Evolutionary conservation across 2,888 invertebrate genomes (phyloP).

Genomic region (Apamea anceps): DNA sequence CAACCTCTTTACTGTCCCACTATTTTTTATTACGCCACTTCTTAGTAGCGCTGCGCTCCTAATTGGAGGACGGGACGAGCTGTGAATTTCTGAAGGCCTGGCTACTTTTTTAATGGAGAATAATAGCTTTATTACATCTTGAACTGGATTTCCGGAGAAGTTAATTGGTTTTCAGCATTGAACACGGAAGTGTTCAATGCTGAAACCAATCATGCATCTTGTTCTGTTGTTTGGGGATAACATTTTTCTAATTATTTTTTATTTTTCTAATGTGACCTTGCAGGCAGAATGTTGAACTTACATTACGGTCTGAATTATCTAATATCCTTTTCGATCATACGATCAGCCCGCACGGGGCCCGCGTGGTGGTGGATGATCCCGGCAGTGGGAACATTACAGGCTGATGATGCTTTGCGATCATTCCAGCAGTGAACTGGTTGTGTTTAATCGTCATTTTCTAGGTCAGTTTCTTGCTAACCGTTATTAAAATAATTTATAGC

Average conservation of each 20-base stretch:
- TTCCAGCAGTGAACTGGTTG: too few species aligned
- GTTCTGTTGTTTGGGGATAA: neutral
- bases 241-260: too few species aligned
- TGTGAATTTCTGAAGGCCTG: slow-evolving; percentile 58
- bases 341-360: neutral
- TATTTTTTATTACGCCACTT: slow-evolving; percentile 66
- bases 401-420: neutral
- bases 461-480: slow-evolving; percentile 2
- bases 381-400: neutral
- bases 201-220: too few species aligned
- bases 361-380: neutral
- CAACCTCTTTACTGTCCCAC: slow-evolving; percentile 59
- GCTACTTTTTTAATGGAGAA: slow-evolving; percentile 5
- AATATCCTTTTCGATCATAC: neutral
- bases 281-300: neutral
- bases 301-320: neutral
- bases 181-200: neutral
- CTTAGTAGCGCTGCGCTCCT: slow-evolving; percentile 70
- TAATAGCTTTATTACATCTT: slow-evolving; percentile 16
- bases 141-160: neutral
- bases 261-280: neutral
- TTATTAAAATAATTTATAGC: slow-evolving; percentile 21
- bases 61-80: slow-evolving; percentile 65
- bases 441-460: neutral
- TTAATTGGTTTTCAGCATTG: neutral